Conservation (phyloP, 2,888 invertebrate species). For the Caenorhabditis drosophilae region DNA sequence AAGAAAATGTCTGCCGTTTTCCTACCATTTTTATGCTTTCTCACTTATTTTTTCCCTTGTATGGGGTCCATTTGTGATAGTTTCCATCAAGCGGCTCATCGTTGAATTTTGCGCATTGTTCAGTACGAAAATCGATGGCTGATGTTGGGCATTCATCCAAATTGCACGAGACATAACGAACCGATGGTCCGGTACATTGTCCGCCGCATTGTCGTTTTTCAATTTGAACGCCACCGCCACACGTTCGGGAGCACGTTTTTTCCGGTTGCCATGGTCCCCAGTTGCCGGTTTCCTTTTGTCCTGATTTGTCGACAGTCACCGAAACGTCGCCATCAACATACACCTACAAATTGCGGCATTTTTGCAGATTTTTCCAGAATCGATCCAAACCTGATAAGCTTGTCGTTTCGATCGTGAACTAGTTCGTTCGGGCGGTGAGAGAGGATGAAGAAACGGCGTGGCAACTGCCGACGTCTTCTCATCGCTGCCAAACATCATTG, state of each 20-base stretch:
- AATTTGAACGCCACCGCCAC: conserved; percentile 89
- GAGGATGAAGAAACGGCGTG: conserved; percentile 58
- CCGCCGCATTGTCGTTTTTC: conserved; percentile 76
- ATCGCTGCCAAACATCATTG: conserved; percentile 3
- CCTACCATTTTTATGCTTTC: too few species aligned
- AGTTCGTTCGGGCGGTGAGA: conserved; percentile 58
- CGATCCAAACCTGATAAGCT: conserved; percentile 65
- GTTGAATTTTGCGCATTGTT: conserved; percentile 88
- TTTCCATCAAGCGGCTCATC: conserved; percentile 81
- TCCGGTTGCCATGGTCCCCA: conserved; percentile 82
- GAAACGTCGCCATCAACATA: conserved; percentile 63
- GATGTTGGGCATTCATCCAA: conserved; percentile 76
- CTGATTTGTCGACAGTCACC: conserved; percentile 66
- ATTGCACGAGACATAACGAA: conserved; percentile 87
- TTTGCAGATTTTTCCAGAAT: not conserved
- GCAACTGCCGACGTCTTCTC: conserved; percentile 4
- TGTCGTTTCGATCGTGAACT: conserved; percentile 59
- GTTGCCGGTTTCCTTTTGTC: conserved; percentile 62
- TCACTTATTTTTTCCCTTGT: conserved; percentile 67
- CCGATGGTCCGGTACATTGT: conserved; percentile 80
- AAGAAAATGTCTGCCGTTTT: too few species aligned
- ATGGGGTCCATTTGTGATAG: conserved; percentile 75
- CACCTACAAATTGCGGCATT: conserved; percentile 22
- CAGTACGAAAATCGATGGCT: conserved; percentile 80
- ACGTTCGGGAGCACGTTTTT: conserved; percentile 85